A percentile compares a stretch with the other conserved stretches of the same genome.
These are phyloP conservation scores for Limnephilus lunatus DNA, from an alignment of 2,888 invertebrate species.

Conservation along the genomic window DNA sequence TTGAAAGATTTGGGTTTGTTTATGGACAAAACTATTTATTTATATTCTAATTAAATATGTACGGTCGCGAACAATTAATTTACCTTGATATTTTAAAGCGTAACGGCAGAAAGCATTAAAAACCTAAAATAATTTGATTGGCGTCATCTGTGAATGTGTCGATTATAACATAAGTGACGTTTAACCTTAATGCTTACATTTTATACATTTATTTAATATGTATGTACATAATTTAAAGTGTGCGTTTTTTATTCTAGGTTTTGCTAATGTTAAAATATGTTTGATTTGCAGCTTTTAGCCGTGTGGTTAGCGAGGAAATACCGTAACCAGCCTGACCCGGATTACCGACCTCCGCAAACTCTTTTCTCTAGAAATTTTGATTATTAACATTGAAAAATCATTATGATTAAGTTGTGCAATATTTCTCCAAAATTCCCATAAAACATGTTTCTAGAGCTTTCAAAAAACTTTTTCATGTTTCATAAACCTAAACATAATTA, in stretches of 20 bases:
- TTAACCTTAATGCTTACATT: too few species aligned
- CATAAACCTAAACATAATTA: neutral
- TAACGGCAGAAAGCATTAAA: too few species aligned
- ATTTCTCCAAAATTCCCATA: neutral
- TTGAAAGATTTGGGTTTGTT: too few species aligned
- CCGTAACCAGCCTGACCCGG: slow-evolving; percentile 88
- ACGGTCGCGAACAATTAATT: too few species aligned
- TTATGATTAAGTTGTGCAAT: neutral
- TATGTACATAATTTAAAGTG: neutral
- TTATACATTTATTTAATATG: neutral
- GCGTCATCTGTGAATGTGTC: too few species aligned
- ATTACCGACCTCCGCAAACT: slow-evolving; percentile 79
- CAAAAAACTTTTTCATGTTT: too few species aligned
- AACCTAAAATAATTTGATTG: too few species aligned
- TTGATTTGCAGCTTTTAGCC: slow-evolving; percentile 84
- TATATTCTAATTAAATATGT: too few species aligned
- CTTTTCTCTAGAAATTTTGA: slow-evolving; percentile 57
- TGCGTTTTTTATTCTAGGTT: neutral
- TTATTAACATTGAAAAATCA: slow-evolving; percentile 36
- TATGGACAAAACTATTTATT: too few species aligned
- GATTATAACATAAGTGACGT: too few species aligned
- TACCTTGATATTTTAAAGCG: too few species aligned
- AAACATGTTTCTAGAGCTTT: too few species aligned
- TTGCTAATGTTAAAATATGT: slow-evolving; percentile 41
- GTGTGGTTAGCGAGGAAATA: slow-evolving; percentile 88